A percentile compares a stretch with the other conserved stretches of the same genome.
Evolutionary conservation across 2,888 invertebrate genomes (phyloP).

Genomic region (Erebia aethiops): DNA sequence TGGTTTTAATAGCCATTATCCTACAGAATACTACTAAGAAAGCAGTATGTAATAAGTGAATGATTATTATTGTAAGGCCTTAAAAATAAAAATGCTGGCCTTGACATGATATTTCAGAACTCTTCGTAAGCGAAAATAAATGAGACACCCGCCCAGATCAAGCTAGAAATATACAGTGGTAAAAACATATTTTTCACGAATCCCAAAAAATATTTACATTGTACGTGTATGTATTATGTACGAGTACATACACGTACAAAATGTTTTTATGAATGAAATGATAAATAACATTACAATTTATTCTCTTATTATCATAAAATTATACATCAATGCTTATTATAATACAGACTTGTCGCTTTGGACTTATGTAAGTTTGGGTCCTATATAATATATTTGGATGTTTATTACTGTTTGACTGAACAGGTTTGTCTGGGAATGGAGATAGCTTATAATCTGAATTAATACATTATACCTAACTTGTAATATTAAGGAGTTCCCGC

Average conservation of each 20-base stretch:
- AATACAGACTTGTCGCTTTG: too few species aligned
- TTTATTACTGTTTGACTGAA: too few species aligned
- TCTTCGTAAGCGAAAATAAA: conserved; percentile 38
- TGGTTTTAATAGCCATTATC: neutral
- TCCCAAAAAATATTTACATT: neutral
- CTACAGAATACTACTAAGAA: neutral
- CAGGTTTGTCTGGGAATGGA: too few species aligned
- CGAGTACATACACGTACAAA: too few species aligned
- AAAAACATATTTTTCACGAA: conserved; percentile 9
- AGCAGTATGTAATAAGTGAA: conserved; percentile 1
- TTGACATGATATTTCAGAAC: conserved; percentile 36
- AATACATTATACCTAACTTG: too few species aligned
- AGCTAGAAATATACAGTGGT: conserved; percentile 3
- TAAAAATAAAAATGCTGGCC: conserved; percentile 35
- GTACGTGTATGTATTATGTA: neutral
- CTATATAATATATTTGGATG: too few species aligned
- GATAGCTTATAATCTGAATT: too few species aligned
- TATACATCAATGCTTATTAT: too few species aligned
- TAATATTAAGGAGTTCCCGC: too few species aligned
- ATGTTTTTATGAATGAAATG: neutral
- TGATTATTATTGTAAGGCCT: conserved; percentile 30
- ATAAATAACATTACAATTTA: neutral
- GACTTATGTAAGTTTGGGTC: too few species aligned
- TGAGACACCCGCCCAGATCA: conserved; percentile 34
- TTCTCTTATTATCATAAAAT: too few species aligned